phyloP scores from a whole-genome alignment of 2,113 vertebrate genomes.

The Dicrurus megarhynchus region DNA sequence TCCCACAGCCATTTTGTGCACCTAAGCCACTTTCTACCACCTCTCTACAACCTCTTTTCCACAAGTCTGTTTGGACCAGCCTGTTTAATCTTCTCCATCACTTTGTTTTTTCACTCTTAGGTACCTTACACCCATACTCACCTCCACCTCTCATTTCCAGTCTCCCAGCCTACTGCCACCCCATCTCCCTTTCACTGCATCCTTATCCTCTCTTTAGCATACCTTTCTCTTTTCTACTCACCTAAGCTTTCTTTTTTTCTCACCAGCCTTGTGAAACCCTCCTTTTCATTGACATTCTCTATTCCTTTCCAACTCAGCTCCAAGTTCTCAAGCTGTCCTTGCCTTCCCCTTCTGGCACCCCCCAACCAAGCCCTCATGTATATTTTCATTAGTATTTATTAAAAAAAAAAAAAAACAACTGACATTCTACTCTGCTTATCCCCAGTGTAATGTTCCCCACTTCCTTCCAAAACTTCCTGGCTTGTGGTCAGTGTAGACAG shows the following conservation, averaged over 20 bases:
- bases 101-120: neutral
- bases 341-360: neutral
- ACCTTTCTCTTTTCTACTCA: neutral
- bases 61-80: neutral
- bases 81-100: neutral
- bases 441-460: neutral
- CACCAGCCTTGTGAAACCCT: neutral
- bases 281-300: neutral
- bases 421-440: neutral
- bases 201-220: neutral
- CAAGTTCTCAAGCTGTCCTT: neutral
- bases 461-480: constrained; percentile 48
- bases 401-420: neutral
- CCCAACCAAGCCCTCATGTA: neutral
- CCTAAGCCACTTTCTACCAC: neutral
- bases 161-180: neutral
- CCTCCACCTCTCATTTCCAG: neutral
- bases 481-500: constrained; percentile 22
- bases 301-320: neutral
- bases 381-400: neutral
- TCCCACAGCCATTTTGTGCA: neutral
- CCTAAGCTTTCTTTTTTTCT: neutral
- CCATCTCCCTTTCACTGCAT: neutral
- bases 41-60: neutral
- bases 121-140: neutral